Percentiles rank a stretch among this genome's conserved stretches.
phyloP scores from a whole-genome alignment of 2,797 vertebrate species.

The Paramormyrops hopkinsi region DNA sequence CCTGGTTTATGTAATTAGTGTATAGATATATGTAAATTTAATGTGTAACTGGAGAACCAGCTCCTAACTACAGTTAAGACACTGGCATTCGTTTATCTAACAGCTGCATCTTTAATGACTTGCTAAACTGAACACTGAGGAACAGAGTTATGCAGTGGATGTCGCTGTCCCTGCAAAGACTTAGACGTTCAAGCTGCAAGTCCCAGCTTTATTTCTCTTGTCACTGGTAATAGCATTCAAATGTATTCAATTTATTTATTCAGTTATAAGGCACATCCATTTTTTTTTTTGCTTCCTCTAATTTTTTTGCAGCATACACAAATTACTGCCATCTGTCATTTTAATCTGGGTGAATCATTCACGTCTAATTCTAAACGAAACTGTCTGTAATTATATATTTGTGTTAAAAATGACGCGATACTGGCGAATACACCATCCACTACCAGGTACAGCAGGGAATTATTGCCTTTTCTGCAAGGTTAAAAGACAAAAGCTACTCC shows the following conservation, averaged over 20 bases:
- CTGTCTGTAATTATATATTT: background rate
- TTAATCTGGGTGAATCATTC: background rate
- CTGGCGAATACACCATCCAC: background rate
- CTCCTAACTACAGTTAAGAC: background rate
- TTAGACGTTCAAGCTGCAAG: background rate
- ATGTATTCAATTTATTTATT: constrained; percentile 7
- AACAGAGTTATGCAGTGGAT: background rate
- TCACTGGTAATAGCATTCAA: background rate
- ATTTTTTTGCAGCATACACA: background rate
- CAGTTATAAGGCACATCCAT: constrained; percentile 2
- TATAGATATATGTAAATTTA: background rate
- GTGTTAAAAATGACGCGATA: background rate
- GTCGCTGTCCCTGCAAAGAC: background rate
- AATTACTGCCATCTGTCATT: constrained; percentile 12
- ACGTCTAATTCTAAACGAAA: background rate
- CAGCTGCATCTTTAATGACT: background rate
- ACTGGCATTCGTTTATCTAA: background rate
- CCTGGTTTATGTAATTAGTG: background rate
- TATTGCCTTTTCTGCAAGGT: background rate
- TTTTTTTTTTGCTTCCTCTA: background rate
- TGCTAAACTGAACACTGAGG: background rate
- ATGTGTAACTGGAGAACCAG: background rate
- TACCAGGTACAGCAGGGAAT: background rate
- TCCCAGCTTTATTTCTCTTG: background rate
- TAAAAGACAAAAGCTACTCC: background rate